phyloP scores from a whole-genome alignment of 2,797 vertebrate genomes.

The Takifugu rubripes region DNA sequence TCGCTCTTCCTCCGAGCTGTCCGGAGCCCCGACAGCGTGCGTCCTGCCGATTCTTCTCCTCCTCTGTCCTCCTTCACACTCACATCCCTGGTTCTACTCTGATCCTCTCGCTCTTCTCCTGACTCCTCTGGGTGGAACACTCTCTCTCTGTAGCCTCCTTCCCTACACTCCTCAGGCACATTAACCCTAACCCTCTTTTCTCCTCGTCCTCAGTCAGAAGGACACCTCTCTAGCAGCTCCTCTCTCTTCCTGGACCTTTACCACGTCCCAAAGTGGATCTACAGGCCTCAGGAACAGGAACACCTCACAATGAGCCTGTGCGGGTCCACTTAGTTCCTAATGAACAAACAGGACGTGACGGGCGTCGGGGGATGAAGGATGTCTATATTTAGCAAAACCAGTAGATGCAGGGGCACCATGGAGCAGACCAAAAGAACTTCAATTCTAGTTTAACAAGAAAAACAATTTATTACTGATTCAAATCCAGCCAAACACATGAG shows the following conservation, averaged over 20 bases:
- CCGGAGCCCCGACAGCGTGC: no score
- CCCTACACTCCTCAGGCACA: neutral
- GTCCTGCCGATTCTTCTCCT: no score
- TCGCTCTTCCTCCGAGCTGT: no score
- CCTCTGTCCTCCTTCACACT: conserved; percentile 16
- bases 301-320: conserved; percentile 43
- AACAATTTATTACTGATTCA: no score
- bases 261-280: conserved; percentile 48
- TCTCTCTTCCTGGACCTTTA: conserved; percentile 9
- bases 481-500: no score
- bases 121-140: neutral
- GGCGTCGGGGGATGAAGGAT: conserved; percentile 29
- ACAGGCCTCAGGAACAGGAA: conserved; percentile 61
- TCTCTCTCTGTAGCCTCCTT: neutral
- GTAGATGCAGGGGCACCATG: conserved; percentile 50
- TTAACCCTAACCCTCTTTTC: no score
- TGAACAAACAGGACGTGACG: conserved; percentile 69
- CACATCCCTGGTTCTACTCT: conserved; percentile 27
- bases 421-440: conserved; percentile 7
- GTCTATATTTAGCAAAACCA: conserved; percentile 61
- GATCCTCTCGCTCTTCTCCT: conserved; percentile 1
- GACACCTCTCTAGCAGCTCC: conserved; percentile 8
- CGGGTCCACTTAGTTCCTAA: conserved; percentile 42
- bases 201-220: conserved; percentile 5
- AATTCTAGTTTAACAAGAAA: conserved; percentile 2